phyloP scores from a whole-genome alignment of 2,888 invertebrate species.

The Synergus gifuensis region DNA sequence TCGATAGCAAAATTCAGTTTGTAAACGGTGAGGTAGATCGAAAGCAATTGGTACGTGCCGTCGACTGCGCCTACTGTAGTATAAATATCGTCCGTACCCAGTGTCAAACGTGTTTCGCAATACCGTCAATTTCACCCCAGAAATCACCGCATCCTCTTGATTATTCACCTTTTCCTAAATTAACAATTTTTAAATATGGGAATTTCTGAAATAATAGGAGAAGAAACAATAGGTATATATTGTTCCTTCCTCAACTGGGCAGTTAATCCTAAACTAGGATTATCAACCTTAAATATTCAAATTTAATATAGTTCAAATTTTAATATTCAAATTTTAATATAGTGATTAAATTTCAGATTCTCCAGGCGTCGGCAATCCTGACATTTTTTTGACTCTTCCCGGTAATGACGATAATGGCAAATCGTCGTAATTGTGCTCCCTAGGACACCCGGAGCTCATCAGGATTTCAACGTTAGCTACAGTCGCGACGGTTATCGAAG shows the following conservation, averaged over 20 bases:
- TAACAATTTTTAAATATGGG: too few relatives aligned
- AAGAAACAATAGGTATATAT: too few relatives aligned
- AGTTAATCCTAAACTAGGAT: too few relatives aligned
- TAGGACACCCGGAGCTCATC: constrained; percentile 53
- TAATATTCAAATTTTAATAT: not conserved
- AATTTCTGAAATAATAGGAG: too few relatives aligned
- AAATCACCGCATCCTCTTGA: constrained; percentile 4
- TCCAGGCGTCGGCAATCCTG: not conserved
- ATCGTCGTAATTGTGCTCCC: constrained; percentile 62
- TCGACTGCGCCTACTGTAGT: constrained; percentile 67
- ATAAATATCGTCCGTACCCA: constrained; percentile 61
- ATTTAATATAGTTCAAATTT: not conserved
- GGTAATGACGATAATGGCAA: constrained; percentile 67
- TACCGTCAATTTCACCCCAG: constrained; percentile 3
- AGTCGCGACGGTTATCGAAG: constrained; percentile 73
- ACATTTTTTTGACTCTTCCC: constrained; percentile 49
- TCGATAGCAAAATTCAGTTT: constrained; percentile 54
- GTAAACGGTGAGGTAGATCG: constrained; percentile 48
- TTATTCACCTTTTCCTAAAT: not conserved
- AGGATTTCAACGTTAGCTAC: constrained; percentile 53
- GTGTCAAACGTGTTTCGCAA: constrained; percentile 35
- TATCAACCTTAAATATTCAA: too few relatives aligned
- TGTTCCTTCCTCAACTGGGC: too few relatives aligned
- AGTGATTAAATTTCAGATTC: not conserved
- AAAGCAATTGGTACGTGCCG: constrained; percentile 63